Base-by-base conservation (phyloP, 2,797 vertebrate genomes). In the Hypotaenidia okinawae region DNA sequence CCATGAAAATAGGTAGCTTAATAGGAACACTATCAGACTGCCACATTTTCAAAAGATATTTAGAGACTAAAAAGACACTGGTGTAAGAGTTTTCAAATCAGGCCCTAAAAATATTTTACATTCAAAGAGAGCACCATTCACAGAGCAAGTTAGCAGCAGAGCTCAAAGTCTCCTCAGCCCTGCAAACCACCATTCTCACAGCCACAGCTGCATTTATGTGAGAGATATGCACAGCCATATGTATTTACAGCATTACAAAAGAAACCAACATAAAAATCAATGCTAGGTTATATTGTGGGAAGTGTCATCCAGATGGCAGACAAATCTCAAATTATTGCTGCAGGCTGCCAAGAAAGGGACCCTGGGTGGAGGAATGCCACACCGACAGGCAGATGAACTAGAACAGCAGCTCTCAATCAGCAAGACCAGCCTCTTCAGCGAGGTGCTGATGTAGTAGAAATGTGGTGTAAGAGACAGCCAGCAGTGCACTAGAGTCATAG, bases 281-380 rank as follows among this genome's bases (percentile, higher is more conserved):
- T 12, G 61, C 75, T 63, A 24, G 75, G 85, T 91, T 91, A 77
- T 54, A 80, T 6, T 78, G 73, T 61, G 76, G 68, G 47, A 96
- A 79, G 72, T 22, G 43, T 37, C 89, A 91, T 70, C 81, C 93
- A 92, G 86, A 86, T 89, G 84, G 94, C 86, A 75, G 54, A 70
- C 61, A 57, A 62, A 73, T 51, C 63, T 82, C 1, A 0, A 89
- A 58, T 49, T 84, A 74, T 1, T 78, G 76, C 90, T 88, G 41
- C 90, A 91, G 62, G 47, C 14, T 12, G 88, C 33, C 2, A 7
- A 49, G 41, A 51, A 32, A 43, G 45, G 51, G 51, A 55, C 80
- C 55, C 52, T 69, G 47, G 39, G 28, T 39, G 51, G 37, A 39
- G 10, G n/a, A 47, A 77, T 1, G 2, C 18, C 13, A 70, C 70